Conservation (phyloP, 92 coral and sea anemone species). For the Desmophyllum pertusum region DNA sequence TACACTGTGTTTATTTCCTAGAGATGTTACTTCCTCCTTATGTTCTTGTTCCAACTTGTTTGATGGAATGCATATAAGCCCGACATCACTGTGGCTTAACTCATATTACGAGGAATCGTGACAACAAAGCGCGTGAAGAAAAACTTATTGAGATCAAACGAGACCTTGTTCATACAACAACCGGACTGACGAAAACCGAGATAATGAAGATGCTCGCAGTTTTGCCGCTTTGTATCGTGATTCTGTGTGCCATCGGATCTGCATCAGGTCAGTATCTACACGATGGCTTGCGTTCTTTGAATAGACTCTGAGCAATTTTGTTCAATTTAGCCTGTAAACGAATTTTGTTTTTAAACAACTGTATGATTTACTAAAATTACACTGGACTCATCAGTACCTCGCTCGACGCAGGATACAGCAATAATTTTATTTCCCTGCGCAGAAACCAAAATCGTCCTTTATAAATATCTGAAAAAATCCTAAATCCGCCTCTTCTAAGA, state of each 20-base stretch:
- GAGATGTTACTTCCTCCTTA: not conserved
- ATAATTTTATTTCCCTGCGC: too few relatives aligned
- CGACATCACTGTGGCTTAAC: not conserved
- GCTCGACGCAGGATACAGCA: too few relatives aligned
- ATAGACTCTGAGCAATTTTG: not conserved
- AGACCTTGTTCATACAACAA: not conserved
- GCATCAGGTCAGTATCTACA: constrained; percentile 1
- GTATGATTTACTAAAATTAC: too few relatives aligned
- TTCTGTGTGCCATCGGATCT: not conserved
- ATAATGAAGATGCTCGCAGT: not conserved
- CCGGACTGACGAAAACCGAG: not conserved
- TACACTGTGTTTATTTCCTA: not conserved
- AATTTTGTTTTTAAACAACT: not conserved
- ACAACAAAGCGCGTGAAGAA: not conserved
- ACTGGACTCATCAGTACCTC: too few relatives aligned
- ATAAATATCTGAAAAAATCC: too few relatives aligned
- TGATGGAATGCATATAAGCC: not conserved
- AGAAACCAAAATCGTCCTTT: too few relatives aligned
- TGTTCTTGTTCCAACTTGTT: not conserved
- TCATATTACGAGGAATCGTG: not conserved
- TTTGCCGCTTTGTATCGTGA: not conserved
- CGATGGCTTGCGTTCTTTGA: not conserved
- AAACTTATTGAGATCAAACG: not conserved
- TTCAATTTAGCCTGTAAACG: not conserved
- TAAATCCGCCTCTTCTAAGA: too few relatives aligned